Evolutionary conservation across 2,113 vertebrate species (phyloP), one percentile per base, ranked within the genome.

Genomic region (Cyanoramphus novaezelandiae): DNA sequence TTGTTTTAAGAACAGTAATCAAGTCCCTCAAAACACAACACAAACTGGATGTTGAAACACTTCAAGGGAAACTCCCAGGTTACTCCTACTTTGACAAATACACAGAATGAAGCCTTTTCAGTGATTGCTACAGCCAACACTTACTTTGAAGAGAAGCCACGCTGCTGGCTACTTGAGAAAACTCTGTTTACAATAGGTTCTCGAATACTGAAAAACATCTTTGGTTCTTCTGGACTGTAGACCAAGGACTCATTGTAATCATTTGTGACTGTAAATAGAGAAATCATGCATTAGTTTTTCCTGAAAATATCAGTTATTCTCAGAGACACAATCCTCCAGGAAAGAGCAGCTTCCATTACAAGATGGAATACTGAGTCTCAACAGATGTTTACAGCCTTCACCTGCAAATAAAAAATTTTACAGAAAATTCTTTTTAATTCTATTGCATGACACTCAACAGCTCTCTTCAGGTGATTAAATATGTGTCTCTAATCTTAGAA

Each of bases 101-200:
- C 28, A 79, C 10, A 62, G 59, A 86, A 82, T 20, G 8, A 39
- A 90, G 1, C 24, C 6, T 47, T 37, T 49, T 68, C 20, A 67
- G 31, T 43, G 44, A 81, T 20, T 53, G n/a, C 17, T 76, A n/a
- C 49, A 82, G 64, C 18, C n/a, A 86, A 59, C 39, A 96, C 99
- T 98, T 97, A 99, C 99, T 98, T 99, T 90, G 96, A 99, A 94
- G 99, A 99, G 88, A 99, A 99, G 80, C 99, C 99, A 69, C 99
- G 98, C 90, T 99, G 99, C 17, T 97, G 98, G 76, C 98, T 99
- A 95, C 98, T 99, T 75, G 98, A 99, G 97, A 99, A 99, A 52
- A 99, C 99, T 90, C 99, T 96, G 98, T 99, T 99, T 86, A 98
- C 98, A 74, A 99, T 99, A 72, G 99, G 99, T 95, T 99, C 99